Conservation (phyloP, 2,797 vertebrate genomes). For the Clangula hyemalis region DNA sequence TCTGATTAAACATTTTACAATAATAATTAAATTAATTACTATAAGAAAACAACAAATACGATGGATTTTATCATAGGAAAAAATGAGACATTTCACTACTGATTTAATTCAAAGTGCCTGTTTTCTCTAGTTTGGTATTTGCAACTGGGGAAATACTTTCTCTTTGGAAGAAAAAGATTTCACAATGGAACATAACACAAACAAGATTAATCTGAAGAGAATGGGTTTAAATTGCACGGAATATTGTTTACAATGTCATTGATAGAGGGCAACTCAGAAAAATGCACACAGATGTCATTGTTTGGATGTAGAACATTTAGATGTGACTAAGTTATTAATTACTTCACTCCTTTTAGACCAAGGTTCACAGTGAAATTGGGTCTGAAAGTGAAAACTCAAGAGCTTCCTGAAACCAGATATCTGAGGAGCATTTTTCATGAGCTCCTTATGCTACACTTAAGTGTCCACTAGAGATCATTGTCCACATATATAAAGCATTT, state of each 20-base stretch:
- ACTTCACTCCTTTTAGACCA: not conserved
- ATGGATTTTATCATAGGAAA: slow-evolving; percentile 17
- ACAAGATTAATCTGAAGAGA: slow-evolving; percentile 42
- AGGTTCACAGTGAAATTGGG: not conserved
- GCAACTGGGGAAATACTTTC: not conserved
- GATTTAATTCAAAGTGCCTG: not conserved
- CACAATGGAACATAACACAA: not conserved
- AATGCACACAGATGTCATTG: not conserved
- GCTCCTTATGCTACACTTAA: not conserved
- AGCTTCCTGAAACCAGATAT: not conserved
- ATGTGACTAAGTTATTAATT: not conserved
- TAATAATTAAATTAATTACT: slow-evolving; percentile 52
- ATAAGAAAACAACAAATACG: slow-evolving; percentile 13
- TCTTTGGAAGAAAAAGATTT: not conserved
- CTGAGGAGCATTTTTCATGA: not conserved
- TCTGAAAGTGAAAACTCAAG: not conserved
- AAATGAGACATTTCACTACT: not conserved
- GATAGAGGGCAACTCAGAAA: not conserved
- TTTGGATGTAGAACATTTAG: not conserved
- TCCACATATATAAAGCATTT: not conserved
- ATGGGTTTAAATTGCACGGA: not conserved
- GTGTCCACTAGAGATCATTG: not conserved
- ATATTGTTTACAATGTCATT: not conserved
- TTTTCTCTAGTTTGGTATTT: not conserved
- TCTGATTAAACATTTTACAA: slow-evolving; percentile 41